Evolutionary conservation across 2,797 vertebrate species (phyloP), one percentile per base, ranked within the genome.

Genomic region (Alosa sapidissima): DNA sequence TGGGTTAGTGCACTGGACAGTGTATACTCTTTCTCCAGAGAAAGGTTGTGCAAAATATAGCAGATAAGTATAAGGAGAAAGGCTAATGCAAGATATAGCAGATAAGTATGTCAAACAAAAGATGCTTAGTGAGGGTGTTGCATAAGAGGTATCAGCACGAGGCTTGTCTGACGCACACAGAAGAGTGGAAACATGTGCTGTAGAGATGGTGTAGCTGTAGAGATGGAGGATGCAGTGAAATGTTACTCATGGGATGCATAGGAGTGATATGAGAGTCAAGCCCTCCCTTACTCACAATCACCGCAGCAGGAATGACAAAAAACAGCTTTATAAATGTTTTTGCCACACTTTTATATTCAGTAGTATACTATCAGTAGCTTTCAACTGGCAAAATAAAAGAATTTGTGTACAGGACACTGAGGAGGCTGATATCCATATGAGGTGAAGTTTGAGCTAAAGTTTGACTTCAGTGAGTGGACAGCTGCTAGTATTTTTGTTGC

Each of bases 401-500:
- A 13, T 75, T 16, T 75, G 33, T 75, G 5, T 16, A 41, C 33
- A 41, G 36, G 33, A 75, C 65, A 36, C 68, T 75, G 5, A 41
- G 33, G 13, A 41, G 68, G 3, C 33, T 75, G 68, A 41, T 33
- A 41, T 19, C 33, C 41, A 36, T 36, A 41, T 45, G 36, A 45
- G 72, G 16, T 78, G 6, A 78, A 45, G 36, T 78, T 19, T 78
- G 72, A 78, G 41, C 36, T 78, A 45, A 16, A 78, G 72, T 78
- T 78, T 47, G 41, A 78, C 51, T 78, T 82, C 21, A 36, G 10
- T 65, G 8, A 78, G 68, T 19, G 51, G 33, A 51, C 83, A 84
- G 84, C 84, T 84, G 51, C 21, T 11, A 78, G 89, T 90, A 84
- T 90, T 89, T 92, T 45, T 90, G 91, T 93, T 91, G 91, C 89